Evolutionary conservation across 2,113 vertebrate species (phyloP), one percentile per base, ranked within the genome.

Genomic region (Puntigrus tetrazona): DNA sequence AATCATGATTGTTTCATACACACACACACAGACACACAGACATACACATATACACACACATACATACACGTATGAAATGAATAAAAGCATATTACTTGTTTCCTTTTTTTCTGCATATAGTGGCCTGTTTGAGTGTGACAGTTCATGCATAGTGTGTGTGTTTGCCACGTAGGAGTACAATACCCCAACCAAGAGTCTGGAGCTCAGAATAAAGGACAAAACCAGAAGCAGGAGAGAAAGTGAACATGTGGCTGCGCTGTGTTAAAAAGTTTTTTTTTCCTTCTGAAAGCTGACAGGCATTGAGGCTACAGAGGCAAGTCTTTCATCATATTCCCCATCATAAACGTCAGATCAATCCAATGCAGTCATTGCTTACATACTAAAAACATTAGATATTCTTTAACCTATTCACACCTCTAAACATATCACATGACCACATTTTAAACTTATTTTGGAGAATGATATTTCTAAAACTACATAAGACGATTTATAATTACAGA

Each of bases 91-190:
- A 1, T 16, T 6, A 10, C 8, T 38, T 43, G 27, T 25, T 27
- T 36, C 14, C 36, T 18, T 78, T 27, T 7, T 27, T 16, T 59
- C 31, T 25, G 11, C 14, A 13, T 16, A 55, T 29, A 78, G 59
- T 50, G 20, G 14, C 27, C 61, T 43, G 38, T 14, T 4, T 45
- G 16, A 47, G 31, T 67, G 43, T 55, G 34, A 18, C n/a, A 29
- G 61, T 52, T 52, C 25, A 65, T 65, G n/a, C 34, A 9, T 79
- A 22, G 45, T 47, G 69, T 82, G 81, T 45, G 81, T 5, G 52
- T 61, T 52, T 84, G 83, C 83, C 83, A 84, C 83, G 75, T 84
- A 76, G 29, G 13, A 70, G 74, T 38, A 70, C 16, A 67, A 70
- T 55, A 84, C 47, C 59, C 74, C 41, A 78, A 57, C 31, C 41